Conservation (phyloP, 2,888 invertebrate genomes). For the Conus canariensis region DNA sequence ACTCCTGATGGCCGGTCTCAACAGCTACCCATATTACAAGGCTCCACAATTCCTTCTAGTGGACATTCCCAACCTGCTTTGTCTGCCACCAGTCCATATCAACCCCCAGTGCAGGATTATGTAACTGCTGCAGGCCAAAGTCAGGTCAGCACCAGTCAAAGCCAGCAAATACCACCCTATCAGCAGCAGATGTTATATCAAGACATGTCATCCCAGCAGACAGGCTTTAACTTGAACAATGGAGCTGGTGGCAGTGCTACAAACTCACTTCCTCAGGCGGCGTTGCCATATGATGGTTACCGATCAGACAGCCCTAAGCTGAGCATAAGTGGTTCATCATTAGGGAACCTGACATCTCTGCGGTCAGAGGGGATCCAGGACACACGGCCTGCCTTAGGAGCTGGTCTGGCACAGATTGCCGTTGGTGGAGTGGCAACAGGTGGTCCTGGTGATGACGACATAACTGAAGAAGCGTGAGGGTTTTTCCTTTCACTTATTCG, state of each 20-base stretch:
- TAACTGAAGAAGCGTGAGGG: constrained; percentile 41
- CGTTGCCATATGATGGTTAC: not conserved
- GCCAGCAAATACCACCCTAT: not conserved
- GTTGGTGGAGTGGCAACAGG: constrained; percentile 31
- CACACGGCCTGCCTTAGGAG: not conserved
- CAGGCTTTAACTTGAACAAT: not conserved
- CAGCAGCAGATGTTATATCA: not conserved
- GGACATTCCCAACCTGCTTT: constrained; percentile 34
- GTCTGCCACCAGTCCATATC: not conserved
- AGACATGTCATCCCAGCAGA: not conserved
- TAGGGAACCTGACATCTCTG: not conserved
- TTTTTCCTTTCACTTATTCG: not conserved
- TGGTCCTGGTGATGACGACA: constrained; percentile 16
- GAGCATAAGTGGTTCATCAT: not conserved
- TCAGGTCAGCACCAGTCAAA: not conserved
- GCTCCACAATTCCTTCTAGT: constrained; percentile 25
- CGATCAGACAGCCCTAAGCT: not conserved
- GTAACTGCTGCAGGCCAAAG: constrained; percentile 17
- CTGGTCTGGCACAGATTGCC: constrained; percentile 37
- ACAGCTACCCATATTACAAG: not conserved
- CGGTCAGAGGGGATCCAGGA: not conserved
- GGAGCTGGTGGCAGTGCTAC: not conserved
- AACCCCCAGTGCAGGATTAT: constrained; percentile 34
- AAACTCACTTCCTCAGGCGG: not conserved
- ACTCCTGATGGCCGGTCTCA: constrained; percentile 27